A percentile compares a stretch with the other conserved stretches of the same genome.
Conservation (phyloP, 2,888 invertebrate genomes). For the Acanthopleura granulata region DNA sequence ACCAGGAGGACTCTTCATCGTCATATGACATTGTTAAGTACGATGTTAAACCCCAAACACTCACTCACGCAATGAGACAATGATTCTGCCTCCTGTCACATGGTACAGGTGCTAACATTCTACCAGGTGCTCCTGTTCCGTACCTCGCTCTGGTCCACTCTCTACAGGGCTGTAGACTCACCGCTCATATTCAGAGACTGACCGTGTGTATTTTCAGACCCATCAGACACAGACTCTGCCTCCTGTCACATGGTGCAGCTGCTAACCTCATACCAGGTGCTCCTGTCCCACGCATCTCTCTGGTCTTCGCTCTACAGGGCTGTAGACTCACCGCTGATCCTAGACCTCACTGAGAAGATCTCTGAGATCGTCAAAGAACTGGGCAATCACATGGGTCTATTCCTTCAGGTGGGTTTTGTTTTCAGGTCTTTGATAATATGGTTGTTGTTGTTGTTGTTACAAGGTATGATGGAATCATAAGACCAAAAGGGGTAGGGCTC, state of each 20-base stretch:
- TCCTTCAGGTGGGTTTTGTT: slow-evolving; percentile 53
- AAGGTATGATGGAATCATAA: no score
- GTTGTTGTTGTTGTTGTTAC: no score
- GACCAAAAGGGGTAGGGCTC: no score
- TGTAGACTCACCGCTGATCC: slow-evolving; percentile 49
- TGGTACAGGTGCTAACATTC: slow-evolving; percentile 40
- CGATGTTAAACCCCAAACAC: no score
- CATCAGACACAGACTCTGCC: not conserved
- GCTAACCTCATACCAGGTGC: slow-evolving; percentile 40
- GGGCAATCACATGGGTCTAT: slow-evolving; percentile 51
- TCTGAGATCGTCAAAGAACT: slow-evolving; percentile 47
- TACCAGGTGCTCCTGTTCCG: slow-evolving; percentile 46
- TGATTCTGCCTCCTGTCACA: slow-evolving; percentile 17
- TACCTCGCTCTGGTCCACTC: slow-evolving; percentile 49
- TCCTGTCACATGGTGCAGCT: slow-evolving; percentile 35
- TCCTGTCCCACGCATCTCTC: slow-evolving; percentile 45
- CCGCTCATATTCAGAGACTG: no score
- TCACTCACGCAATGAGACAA: no score
- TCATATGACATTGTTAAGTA: no score
- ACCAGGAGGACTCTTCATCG: no score
- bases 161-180: slow-evolving; percentile 46
- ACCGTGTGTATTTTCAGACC: not conserved
- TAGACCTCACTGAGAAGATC: slow-evolving; percentile 47
- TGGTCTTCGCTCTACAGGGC: slow-evolving; percentile 51
- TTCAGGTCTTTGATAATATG: no score